Base-by-base conservation (phyloP, 1,140 invertebrate genomes). In the Sesamia nonagrioides region DNA sequence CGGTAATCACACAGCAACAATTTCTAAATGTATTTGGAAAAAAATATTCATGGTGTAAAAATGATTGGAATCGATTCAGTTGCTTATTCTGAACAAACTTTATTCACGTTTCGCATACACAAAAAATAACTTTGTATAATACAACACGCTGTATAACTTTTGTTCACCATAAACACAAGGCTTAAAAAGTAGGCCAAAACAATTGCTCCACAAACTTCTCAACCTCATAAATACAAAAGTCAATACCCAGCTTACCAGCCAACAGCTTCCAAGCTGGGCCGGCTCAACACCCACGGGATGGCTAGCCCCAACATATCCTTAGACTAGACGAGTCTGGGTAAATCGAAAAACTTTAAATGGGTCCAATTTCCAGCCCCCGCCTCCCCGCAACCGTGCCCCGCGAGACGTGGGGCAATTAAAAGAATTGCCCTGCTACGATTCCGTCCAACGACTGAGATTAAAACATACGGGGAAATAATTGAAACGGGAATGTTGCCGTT, bases 291-390 rank as follows among this genome's bases (percentile, higher is more conserved):
- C 74, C 74, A 17, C 33, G 74, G 50, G 74, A 76, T 18, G 18
- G 60, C 58, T 77, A 77, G 68, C 61, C 74, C 75, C 66, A 68
- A 81, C 75, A 82, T 73, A 77, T 54, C 74, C 68, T 54, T 66
- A 77, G 48, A 77, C 77, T 80, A 83, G 78, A 60, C 78, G 60
- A 78, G 80, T 82, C 74, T 82, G 84, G 71, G 82, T 82, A 87
- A 87, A 87, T 87, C 85, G 85, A 87, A 87, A 87, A 87, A 87
- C 85, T 87, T 87, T 84, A 87, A 87, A 87, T 85, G 82, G 82
- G 73, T 80, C 79, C 80, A 82, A 82, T 84, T 84, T 81, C 78
- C 63, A 78, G 45, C 61, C 52, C 74, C 45, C 54, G 11, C 52
- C 66, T 45, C 71, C 18, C 66, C n/a, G 48, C 40, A 27, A 40